Evolutionary conservation across 2,113 vertebrate species (phyloP).

Genomic region (Galemys pyrenaicus): DNA sequence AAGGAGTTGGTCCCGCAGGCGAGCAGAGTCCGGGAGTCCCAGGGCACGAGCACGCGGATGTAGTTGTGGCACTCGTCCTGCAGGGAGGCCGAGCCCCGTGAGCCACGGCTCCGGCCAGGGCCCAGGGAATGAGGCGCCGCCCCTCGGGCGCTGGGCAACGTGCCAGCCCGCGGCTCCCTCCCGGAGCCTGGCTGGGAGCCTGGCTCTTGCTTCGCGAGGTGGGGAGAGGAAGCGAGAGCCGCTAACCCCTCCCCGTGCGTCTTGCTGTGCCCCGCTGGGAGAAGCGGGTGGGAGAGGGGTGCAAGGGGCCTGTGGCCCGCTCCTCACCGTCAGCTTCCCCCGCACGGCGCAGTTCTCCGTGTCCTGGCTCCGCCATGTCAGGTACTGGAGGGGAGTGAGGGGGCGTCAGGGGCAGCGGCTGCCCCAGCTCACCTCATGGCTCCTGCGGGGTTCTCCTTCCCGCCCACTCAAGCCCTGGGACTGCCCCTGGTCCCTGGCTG

Average conservation of each 20-base stretch:
- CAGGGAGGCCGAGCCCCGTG: conserved; percentile 36
- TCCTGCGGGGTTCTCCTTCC: not conserved
- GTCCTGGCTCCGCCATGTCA: conserved; percentile 82
- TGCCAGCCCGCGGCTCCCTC: no score
- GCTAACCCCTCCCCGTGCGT: not conserved
- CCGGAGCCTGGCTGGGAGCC: no score
- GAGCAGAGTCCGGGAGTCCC: conserved; percentile 91
- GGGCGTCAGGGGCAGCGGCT: not conserved
- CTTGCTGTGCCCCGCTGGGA: not conserved
- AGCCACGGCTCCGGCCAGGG: no score
- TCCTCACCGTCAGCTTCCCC: conserved; percentile 81
- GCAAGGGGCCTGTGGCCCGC: not conserved
- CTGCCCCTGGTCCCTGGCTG: no score
- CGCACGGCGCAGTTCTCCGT: conserved; percentile 84
- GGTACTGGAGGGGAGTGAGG: conserved; percentile 71
- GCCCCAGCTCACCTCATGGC: not conserved
- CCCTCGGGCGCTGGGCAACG: no score
- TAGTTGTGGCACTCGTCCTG: conserved; percentile 97
- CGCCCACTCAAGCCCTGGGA: not conserved
- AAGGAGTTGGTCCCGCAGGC: conserved; percentile 96
- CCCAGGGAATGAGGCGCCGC: no score
- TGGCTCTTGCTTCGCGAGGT: not conserved
- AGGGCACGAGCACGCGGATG: conserved; percentile 94
- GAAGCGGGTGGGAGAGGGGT: not conserved
- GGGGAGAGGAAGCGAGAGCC: not conserved